Evolutionary conservation across 2,113 vertebrate species (phyloP).

Genomic region (Procavia capensis): DNA sequence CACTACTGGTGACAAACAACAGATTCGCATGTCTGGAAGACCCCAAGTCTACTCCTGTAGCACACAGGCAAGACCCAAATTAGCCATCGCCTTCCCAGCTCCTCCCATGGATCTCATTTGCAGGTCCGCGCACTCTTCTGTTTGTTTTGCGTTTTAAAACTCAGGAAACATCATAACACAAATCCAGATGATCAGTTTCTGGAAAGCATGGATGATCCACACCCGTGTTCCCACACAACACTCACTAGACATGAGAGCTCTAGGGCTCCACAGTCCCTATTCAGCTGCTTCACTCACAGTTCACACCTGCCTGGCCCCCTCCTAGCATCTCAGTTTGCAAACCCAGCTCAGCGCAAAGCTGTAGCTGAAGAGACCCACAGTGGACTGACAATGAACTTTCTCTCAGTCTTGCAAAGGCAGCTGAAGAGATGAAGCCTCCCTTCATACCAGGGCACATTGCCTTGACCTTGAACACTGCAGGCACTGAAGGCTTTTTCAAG

Average conservation of each 20-base stretch:
- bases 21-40: not conserved
- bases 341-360: not conserved
- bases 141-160: not conserved
- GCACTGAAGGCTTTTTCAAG: not conserved
- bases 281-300: rapidly evolving
- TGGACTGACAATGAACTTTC: not conserved
- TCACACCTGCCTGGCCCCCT: not conserved
- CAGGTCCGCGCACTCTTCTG: not conserved
- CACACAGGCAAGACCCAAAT: not conserved
- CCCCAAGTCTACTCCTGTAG: not conserved
- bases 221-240: not conserved
- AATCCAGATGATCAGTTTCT: not conserved
- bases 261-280: too few relatives aligned
- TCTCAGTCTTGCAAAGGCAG: not conserved
- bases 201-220: not conserved
- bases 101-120: not conserved
- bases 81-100: too few relatives aligned
- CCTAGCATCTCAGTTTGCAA: not conserved
- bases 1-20: not conserved
- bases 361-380: not conserved
- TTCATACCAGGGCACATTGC: not conserved
- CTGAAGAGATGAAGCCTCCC: not conserved
- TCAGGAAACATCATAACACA: not conserved
- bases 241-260: not conserved
- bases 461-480: not conserved